phyloP scores from a whole-genome alignment of 2,888 invertebrate genomes.

The Balanococcus diminutus region DNA sequence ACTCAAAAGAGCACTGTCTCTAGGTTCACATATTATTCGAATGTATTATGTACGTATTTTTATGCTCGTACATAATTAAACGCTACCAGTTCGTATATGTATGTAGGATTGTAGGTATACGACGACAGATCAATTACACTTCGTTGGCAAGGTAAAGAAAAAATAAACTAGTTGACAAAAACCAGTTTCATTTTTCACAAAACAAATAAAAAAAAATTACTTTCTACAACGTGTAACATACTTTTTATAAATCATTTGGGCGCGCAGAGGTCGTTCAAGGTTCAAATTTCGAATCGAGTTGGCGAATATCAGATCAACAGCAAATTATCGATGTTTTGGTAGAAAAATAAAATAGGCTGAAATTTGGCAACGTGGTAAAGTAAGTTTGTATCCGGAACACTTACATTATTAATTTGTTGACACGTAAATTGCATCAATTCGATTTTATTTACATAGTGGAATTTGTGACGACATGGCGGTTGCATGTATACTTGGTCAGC shows the following conservation, averaged over 20 bases:
- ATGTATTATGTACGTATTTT: no score
- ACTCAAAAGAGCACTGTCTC: no score
- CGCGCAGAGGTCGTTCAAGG: neutral
- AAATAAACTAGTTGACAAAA: constrained; percentile 31
- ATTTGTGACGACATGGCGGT: neutral
- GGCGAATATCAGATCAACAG: neutral
- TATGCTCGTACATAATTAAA: neutral
- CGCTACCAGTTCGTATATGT: neutral
- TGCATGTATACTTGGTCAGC: neutral
- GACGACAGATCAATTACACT: constrained; percentile 22
- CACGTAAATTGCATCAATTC: neutral
- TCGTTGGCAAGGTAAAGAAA: constrained; percentile 10
- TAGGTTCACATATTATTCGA: no score
- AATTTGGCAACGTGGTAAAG: neutral
- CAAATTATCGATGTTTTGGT: neutral
- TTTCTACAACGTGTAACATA: neutral
- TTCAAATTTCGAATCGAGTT: neutral
- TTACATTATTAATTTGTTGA: neutral
- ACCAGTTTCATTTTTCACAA: neutral
- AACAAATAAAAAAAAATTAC: neutral
- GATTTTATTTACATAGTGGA: neutral
- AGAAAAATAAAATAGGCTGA: neutral
- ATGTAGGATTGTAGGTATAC: neutral
- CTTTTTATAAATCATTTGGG: neutral
- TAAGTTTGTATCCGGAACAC: neutral